These are phyloP conservation scores for Acrossocheilus fasciatus DNA, from an alignment of 2,797 vertebrate species.

Conservation along the genomic window DNA sequence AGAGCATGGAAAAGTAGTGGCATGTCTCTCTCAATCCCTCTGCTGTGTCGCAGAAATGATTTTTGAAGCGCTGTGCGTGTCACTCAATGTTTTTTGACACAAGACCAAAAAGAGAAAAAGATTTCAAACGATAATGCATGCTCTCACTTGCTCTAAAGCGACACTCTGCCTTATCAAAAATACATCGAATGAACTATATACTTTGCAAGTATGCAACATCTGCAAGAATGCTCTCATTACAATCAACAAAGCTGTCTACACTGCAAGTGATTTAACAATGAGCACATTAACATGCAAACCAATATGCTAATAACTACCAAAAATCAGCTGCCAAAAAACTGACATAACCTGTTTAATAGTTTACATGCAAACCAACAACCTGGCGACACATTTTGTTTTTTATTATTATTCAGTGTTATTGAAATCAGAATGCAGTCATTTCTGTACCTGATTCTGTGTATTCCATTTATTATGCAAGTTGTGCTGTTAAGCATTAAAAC, in stretches of 20 bases:
- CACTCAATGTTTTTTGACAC: conserved; percentile 9
- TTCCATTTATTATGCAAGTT: neutral
- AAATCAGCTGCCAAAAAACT: neutral
- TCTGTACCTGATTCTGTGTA: neutral
- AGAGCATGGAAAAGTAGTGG: conserved; percentile 19
- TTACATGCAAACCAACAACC: neutral
- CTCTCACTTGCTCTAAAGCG: neutral
- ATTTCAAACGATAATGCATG: neutral
- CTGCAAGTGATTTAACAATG: neutral
- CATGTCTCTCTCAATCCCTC: conserved; percentile 37
- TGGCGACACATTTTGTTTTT: neutral
- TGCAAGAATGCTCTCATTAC: neutral
- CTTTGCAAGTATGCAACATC: neutral
- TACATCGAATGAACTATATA: neutral
- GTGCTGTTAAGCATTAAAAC: neutral
- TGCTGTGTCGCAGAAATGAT: conserved; percentile 18
- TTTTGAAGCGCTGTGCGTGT: conserved; percentile 16
- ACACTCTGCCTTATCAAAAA: conserved; percentile 1
- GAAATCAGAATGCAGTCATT: neutral
- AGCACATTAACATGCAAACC: neutral
- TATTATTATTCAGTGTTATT: neutral
- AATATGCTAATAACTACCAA: neutral
- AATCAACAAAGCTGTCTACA: neutral
- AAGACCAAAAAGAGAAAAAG: neutral
- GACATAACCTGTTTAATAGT: neutral